A percentile compares a stretch with the other conserved stretches of the same genome.
phyloP scores from a whole-genome alignment of 1,140 invertebrate species.

The Anastrepha obliqua region DNA sequence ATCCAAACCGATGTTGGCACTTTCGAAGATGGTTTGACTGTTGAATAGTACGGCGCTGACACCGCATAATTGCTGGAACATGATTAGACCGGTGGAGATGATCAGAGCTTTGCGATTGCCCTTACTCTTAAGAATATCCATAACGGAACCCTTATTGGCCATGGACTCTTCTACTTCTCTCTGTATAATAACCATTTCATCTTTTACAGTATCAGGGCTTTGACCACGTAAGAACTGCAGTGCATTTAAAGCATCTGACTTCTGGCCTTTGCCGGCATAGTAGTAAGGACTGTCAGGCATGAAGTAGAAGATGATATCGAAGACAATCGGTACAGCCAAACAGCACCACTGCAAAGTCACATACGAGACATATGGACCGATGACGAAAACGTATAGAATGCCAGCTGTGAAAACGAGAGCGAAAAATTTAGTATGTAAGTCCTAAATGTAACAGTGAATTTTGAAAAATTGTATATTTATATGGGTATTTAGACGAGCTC shows the following conservation, averaged over 20 bases:
- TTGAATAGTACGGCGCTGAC: slow-evolving; percentile 92
- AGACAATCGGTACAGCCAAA: slow-evolving; percentile 78
- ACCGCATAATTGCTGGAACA: slow-evolving; percentile 87
- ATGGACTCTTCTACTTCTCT: slow-evolving; percentile 77
- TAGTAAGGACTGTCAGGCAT: slow-evolving; percentile 90
- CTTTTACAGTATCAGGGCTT: slow-evolving; percentile 77
- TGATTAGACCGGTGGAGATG: slow-evolving; percentile 82
- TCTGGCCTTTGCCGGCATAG: slow-evolving; percentile 78
- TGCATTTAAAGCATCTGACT: slow-evolving; percentile 78
- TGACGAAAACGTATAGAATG: slow-evolving; percentile 83
- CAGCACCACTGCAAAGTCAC: slow-evolving; percentile 80
- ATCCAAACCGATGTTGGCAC: slow-evolving; percentile 78
- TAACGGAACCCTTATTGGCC: slow-evolving; percentile 75
- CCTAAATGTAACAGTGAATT: not conserved
- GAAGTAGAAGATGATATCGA: slow-evolving; percentile 81
- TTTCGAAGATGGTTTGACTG: slow-evolving; percentile 82
- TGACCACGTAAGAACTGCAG: slow-evolving; percentile 82
- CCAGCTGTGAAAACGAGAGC: slow-evolving; percentile 76
- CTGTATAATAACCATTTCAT: slow-evolving; percentile 78
- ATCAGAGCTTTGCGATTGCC: slow-evolving; percentile 80
- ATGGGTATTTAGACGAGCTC: too few relatives aligned
- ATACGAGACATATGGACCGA: slow-evolving; percentile 85
- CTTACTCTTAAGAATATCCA: slow-evolving; percentile 78
- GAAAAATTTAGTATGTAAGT: not conserved
- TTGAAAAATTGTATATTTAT: too few relatives aligned